Percentiles rank a stretch among this genome's conserved stretches.
Evolutionary conservation across 1,140 invertebrate species (phyloP).

Genomic region (Apis mellifera): DNA sequence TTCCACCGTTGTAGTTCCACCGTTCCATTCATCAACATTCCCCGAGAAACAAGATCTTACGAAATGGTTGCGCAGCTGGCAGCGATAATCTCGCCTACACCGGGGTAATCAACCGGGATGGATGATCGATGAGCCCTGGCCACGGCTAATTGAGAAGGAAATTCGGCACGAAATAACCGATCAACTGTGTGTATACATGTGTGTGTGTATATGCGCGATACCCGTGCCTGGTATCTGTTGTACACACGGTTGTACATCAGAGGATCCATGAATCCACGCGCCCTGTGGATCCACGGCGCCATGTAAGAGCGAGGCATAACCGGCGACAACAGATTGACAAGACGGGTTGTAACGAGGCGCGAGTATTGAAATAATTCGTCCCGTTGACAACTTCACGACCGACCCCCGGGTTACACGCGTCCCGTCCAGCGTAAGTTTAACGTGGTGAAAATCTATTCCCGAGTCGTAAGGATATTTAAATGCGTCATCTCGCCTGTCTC

Average conservation of each 20-base stretch:
- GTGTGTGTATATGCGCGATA: background rate
- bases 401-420: slow-evolving; percentile 28
- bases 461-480: slow-evolving; percentile 20
- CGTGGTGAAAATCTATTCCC: slow-evolving; percentile 54
- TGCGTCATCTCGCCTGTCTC: slow-evolving; percentile 32
- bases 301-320: slow-evolving; percentile 27
- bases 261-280: slow-evolving; percentile 45
- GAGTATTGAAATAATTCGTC: slow-evolving; percentile 61
- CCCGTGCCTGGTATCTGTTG: slow-evolving; percentile 24
- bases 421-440: slow-evolving; percentile 41
- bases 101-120: slow-evolving; percentile 6
- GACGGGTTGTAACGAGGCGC: slow-evolving; percentile 44
- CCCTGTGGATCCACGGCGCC: background rate
- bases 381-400: slow-evolving; percentile 59
- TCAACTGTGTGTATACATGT: background rate
- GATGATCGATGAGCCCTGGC: slow-evolving; percentile 36
- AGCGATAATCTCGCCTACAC: slow-evolving; percentile 9
- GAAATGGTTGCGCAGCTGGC: slow-evolving; percentile 6
- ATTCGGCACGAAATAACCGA: slow-evolving; percentile 56
- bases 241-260: slow-evolving; percentile 17
- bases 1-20: background rate
- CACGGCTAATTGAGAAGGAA: slow-evolving; percentile 54
- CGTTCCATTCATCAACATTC: slow-evolving; percentile 14
- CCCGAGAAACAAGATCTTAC: background rate
- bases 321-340: slow-evolving; percentile 64